Evolutionary conservation across 2,797 vertebrate species (phyloP).

Genomic region (Falco peregrinus): DNA sequence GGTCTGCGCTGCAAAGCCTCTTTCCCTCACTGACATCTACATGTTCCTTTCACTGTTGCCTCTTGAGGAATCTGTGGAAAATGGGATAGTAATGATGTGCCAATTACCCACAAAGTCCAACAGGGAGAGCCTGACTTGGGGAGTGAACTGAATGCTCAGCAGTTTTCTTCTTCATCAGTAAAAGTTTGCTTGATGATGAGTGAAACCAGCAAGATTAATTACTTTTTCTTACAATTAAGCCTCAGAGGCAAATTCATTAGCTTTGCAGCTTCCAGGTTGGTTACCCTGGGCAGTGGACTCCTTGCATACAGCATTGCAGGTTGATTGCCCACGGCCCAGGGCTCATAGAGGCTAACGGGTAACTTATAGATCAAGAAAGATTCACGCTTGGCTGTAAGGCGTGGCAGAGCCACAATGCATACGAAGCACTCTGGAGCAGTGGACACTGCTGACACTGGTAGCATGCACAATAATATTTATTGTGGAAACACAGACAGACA

Average conservation of each 20-base stretch:
- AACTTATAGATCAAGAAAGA: neutral
- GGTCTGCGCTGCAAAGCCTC: neutral
- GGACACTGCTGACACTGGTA: neutral
- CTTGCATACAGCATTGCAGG: neutral
- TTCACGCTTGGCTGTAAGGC: neutral
- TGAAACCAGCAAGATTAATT: conserved; percentile 49
- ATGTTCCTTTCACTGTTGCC: rapidly evolving
- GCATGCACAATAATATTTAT: neutral
- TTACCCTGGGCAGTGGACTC: neutral
- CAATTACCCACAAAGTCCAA: neutral
- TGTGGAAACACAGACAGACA: neutral
- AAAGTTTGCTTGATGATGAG: conserved; percentile 3
- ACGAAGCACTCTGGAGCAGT: neutral
- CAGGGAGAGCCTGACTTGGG: neutral
- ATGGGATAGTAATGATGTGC: neutral
- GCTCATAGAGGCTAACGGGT: neutral
- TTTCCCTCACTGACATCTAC: neutral
- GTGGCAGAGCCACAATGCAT: neutral
- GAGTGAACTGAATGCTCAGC: neutral
- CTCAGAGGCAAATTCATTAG: neutral
- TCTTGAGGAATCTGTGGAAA: neutral
- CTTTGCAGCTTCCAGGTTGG: neutral
- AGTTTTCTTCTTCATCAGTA: neutral
- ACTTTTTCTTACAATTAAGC: conserved; percentile 10
- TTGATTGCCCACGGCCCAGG: neutral